Evolutionary conservation across 2,113 vertebrate genomes (phyloP).

Genomic region (Melanocharis versteri): DNA sequence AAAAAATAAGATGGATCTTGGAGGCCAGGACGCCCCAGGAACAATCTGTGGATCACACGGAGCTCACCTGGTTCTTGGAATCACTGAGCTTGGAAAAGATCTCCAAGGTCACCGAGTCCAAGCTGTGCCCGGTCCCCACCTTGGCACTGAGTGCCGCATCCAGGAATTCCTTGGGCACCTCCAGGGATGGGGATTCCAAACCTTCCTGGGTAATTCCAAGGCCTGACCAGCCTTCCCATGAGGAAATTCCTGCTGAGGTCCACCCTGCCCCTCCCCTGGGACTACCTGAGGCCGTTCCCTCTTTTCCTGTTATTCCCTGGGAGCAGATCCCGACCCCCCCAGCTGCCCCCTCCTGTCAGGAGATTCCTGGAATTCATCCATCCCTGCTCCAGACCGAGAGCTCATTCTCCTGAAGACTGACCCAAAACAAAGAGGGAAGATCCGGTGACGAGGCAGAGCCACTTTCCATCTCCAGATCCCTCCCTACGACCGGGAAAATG

Average conservation of each 20-base stretch:
- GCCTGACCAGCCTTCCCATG: background rate
- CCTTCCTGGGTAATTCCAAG: background rate
- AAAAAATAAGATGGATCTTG: background rate
- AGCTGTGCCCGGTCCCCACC: rapidly evolving
- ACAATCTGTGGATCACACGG: rapidly evolving
- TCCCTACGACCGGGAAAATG: background rate
- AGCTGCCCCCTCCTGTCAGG: background rate
- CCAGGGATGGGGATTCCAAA: background rate
- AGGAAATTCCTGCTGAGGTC: background rate
- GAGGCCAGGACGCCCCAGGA: background rate
- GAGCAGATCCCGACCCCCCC: rapidly evolving
- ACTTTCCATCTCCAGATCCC: background rate
- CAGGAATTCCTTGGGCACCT: background rate
- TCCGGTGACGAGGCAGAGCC: background rate
- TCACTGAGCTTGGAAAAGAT: background rate
- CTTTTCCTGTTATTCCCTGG: background rate
- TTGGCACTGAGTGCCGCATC: background rate
- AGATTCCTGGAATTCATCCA: background rate
- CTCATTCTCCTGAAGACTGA: background rate
- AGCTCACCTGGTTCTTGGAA: background rate
- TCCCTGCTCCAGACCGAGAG: background rate
- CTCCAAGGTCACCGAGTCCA: rapidly evolving
- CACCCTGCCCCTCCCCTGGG: background rate
- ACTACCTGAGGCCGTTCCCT: background rate
- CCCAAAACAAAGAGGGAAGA: background rate